Evolutionary conservation across 1,140 invertebrate species (phyloP), one percentile per base, ranked within the genome.

Genomic region (Drosophila sp.): DNA sequence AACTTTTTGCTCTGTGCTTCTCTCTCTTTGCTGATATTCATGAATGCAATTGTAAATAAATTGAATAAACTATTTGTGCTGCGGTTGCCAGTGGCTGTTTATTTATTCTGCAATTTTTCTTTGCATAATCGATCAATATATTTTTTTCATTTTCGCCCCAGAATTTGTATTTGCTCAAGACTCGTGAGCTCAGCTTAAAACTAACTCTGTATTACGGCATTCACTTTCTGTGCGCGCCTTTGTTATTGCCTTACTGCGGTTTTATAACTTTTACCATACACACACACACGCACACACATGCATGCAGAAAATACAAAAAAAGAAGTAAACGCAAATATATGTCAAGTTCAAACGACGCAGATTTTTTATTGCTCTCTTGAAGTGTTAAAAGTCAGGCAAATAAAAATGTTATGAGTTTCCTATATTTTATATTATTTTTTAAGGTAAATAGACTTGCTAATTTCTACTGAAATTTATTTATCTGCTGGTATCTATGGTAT

Each of bases 301-400:
- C n/a, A n/a, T n/a, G n/a, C n/a, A n/a, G n/a, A 32, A 50, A 29
- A 27, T 13, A 18, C n/a, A 34, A 8, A 5, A 16, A 65, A 41
- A 50, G 40, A 43, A 40, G 48, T 41, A 80, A 77, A 63, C 41
- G 48, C 65, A 72, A 76, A 89, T 77, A 81, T 89, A 61, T 89
- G 83, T 89, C 83, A 89, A 89, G 83, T 89, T 89, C 83, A 89
- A 81, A 72, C 57, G 56, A 58, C 67, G 50, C 53, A 65, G 64
- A 67, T 65, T 71, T 66, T 62, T 67, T 71, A 48, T 63, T 69
- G 71, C 43, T 65, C 41, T 45, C 67, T 53, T 36, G 65, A 78
- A 58, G 83, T 87, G 82, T 79, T 89, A 86, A 86, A 67, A 78
- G 45, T 78, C 59, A 61, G 57, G 58, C 63, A 72, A 76, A 72